Conservation (phyloP, 2,113 vertebrate species). For the Tetrax tetrax region DNA sequence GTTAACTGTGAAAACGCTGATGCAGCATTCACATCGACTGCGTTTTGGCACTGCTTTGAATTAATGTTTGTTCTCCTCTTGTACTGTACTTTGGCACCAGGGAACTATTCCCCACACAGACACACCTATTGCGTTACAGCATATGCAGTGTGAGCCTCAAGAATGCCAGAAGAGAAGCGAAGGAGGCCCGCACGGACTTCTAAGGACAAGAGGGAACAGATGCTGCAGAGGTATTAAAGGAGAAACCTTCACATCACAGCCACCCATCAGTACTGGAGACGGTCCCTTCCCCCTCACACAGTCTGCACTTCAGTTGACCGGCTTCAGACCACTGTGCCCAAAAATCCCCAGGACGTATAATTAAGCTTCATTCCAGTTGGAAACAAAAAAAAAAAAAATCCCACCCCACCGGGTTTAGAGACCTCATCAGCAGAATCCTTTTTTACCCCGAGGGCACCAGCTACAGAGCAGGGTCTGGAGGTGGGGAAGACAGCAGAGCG, state of each 20-base stretch:
- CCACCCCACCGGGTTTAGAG: background rate
- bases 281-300: background rate
- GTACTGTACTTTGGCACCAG: constrained; percentile 2
- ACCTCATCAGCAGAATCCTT: background rate
- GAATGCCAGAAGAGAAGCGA: background rate
- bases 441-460: background rate
- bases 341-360: background rate
- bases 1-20: constrained; percentile 60
- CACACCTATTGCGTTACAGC: constrained; percentile 40
- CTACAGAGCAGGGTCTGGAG: background rate
- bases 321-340: background rate
- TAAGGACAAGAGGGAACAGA: background rate
- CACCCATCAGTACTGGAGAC: background rate
- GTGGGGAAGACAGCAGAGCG: background rate
- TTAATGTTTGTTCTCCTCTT: constrained; percentile 54
- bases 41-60: background rate
- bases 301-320: background rate
- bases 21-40: constrained; percentile 26
- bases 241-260: background rate
- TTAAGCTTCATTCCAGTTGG: background rate
- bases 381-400: background rate
- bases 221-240: background rate
- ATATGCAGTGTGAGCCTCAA: background rate
- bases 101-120: constrained; percentile 33
- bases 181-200: background rate